These are phyloP conservation scores for Nannobrachium achirus DNA, from an alignment of 2,113 vertebrate genomes.

Conservation along the genomic window DNA sequence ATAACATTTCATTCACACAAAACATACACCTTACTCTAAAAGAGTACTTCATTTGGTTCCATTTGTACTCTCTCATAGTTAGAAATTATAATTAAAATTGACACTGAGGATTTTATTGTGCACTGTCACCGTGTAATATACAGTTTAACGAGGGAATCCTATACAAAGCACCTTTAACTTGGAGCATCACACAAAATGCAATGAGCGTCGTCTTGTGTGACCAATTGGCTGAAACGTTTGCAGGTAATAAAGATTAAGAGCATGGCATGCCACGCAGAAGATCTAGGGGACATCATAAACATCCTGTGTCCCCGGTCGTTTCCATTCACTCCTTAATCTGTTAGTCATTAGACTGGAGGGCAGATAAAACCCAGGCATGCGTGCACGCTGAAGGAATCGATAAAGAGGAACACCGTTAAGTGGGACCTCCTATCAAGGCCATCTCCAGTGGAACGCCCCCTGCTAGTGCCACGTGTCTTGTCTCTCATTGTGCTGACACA, in stretches of 20 bases:
- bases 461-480: conserved; percentile 58
- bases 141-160: conserved; percentile 19
- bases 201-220: conserved; percentile 13
- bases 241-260: conserved; percentile 59
- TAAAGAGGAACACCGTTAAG: conserved; percentile 49
- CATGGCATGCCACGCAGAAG: conserved; percentile 18
- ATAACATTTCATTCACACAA: too few relatives aligned
- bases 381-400: conserved; percentile 25
- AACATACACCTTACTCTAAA: too few relatives aligned
- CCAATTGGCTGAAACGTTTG: conserved; percentile 32
- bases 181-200: conserved; percentile 44
- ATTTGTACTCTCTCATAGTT: too few relatives aligned
- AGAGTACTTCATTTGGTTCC: too few relatives aligned
- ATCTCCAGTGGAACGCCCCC: conserved; percentile 61
- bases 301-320: neutral
- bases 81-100: neutral
- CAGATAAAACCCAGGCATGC: conserved; percentile 34
- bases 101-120: neutral
- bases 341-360: conserved; percentile 45
- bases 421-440: conserved; percentile 49
- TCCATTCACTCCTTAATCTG: conserved; percentile 39
- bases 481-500: conserved; percentile 64
- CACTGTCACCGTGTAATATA: neutral
- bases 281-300: conserved; percentile 44
- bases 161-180: conserved; percentile 17